A percentile compares a stretch with the other conserved stretches of the same genome.
Evolutionary conservation across 2,113 vertebrate species (phyloP).

Genomic region (Vombatus ursinus): DNA sequence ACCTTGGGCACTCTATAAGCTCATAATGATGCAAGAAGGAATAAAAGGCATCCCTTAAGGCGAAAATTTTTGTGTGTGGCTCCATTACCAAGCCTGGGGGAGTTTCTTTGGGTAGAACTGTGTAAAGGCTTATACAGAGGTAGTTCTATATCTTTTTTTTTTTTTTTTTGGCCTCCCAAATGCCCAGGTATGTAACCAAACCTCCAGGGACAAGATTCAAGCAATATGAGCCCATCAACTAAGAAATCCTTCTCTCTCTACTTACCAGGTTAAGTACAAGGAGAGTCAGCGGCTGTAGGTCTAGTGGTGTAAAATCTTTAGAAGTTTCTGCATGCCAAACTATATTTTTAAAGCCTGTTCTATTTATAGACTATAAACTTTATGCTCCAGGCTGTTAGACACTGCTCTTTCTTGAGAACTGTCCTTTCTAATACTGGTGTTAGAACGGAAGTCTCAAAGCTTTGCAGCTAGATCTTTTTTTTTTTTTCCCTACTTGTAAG

Average conservation of each 20-base stretch:
- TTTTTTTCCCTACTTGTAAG: not conserved
- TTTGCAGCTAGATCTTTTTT: not conserved
- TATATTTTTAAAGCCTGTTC: constrained; percentile 55
- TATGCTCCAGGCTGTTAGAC: constrained; percentile 8
- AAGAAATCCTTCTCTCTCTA: not conserved
- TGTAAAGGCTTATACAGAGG: not conserved
- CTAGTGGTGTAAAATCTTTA: constrained; percentile 31
- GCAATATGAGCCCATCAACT: not conserved
- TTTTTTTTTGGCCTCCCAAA: constrained; percentile 14
- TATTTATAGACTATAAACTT: constrained; percentile 63
- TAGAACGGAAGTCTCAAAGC: constrained; percentile 47
- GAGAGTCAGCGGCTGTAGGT: constrained; percentile 11
- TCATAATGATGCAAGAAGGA: not conserved
- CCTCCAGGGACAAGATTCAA: not conserved
- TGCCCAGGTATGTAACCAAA: not conserved
- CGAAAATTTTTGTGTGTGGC: not conserved
- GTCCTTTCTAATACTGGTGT: constrained; percentile 50
- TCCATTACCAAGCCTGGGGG: not conserved
- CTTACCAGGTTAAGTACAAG: constrained; percentile 11
- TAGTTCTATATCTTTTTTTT: not conserved
- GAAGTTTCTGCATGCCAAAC: constrained; percentile 54
- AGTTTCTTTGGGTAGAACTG: constrained; percentile 28
- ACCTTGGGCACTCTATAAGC: not conserved
- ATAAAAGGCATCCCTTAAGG: constrained; percentile 11
- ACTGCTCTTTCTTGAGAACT: constrained; percentile 41